Percentiles rank a stretch among this genome's conserved stretches.
Evolutionary conservation across 64 coral and sea anemone species (phyloP).

Genomic region (Hydrozoanthus tunicans): DNA sequence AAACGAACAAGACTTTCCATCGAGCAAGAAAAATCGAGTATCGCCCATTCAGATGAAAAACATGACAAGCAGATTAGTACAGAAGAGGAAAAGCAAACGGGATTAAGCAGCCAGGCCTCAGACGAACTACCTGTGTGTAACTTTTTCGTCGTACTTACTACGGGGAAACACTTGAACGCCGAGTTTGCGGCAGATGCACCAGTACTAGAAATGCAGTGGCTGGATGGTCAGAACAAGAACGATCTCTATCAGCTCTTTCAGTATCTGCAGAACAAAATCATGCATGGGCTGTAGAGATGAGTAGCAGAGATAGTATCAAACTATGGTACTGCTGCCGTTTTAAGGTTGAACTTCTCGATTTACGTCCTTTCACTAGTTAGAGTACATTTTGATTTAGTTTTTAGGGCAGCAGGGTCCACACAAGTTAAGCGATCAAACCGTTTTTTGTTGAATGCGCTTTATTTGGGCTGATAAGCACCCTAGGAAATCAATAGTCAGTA

Average conservation of each 20-base stretch:
- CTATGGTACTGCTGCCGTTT: too few relatives aligned
- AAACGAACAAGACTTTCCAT: slow-evolving; percentile 1
- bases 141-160: slow-evolving; percentile 34
- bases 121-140: slow-evolving; percentile 19
- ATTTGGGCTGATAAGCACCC: too few relatives aligned
- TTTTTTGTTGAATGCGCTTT: too few relatives aligned
- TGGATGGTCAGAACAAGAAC: slow-evolving; percentile 51
- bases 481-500: too few relatives aligned
- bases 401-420: too few relatives aligned
- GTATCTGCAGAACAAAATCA: slow-evolving; percentile 48
- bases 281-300: not conserved
- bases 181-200: not conserved
- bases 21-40: not conserved
- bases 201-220: slow-evolving; percentile 49
- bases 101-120: not conserved
- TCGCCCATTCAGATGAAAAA: not conserved
- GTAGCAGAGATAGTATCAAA: too few relatives aligned
- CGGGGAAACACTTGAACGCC: slow-evolving; percentile 13
- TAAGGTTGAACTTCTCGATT: too few relatives aligned
- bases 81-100: not conserved
- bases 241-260: slow-evolving; percentile 52
- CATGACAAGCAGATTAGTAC: too few relatives aligned
- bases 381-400: too few relatives aligned
- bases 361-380: too few relatives aligned
- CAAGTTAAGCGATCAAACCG: too few relatives aligned